These are phyloP conservation scores for Hyla sarda DNA, from an alignment of 2,113 vertebrate genomes.

Conservation along the genomic window DNA sequence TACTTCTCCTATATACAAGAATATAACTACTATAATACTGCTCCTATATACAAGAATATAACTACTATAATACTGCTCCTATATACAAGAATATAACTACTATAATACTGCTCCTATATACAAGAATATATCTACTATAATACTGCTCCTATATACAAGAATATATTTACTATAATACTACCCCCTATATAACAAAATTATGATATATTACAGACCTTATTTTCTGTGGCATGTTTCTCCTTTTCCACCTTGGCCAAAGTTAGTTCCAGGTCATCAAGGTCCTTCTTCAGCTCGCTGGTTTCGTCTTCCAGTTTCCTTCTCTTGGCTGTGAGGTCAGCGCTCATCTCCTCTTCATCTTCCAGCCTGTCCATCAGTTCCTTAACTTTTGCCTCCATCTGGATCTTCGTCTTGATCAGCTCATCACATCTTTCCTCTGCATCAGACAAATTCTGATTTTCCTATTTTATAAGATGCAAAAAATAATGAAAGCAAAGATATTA, in stretches of 20 bases:
- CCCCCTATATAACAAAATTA: background rate
- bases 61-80: background rate
- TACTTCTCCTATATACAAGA: too few species aligned
- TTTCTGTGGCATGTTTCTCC: slow-evolving; percentile 84
- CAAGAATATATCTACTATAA: slow-evolving; percentile 9
- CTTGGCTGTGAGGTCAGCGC: slow-evolving; percentile 75
- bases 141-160: background rate
- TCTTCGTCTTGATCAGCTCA: slow-evolving; percentile 76
- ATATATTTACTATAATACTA: slow-evolving; percentile 11
- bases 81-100: slow-evolving; percentile 15
- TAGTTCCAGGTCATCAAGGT: slow-evolving; percentile 84
- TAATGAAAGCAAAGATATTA: background rate
- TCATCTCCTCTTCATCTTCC: slow-evolving; percentile 81
- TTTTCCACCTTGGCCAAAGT: slow-evolving; percentile 61
- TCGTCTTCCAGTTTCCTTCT: slow-evolving; percentile 81
- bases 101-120: slow-evolving; percentile 14
- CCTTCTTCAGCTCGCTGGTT: slow-evolving; percentile 81
- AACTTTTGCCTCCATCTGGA: slow-evolving; percentile 78
- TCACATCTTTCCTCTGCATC: slow-evolving; percentile 77
- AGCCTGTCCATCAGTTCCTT: slow-evolving; percentile 81
- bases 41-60: background rate
- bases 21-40: slow-evolving; percentile 11
- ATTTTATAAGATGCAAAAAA: background rate
- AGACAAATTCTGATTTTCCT: slow-evolving; percentile 77
- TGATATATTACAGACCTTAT: slow-evolving; percentile 72